Evolutionary conservation across 2,888 invertebrate genomes (phyloP).

Genomic region (Lithodes maja): DNA sequence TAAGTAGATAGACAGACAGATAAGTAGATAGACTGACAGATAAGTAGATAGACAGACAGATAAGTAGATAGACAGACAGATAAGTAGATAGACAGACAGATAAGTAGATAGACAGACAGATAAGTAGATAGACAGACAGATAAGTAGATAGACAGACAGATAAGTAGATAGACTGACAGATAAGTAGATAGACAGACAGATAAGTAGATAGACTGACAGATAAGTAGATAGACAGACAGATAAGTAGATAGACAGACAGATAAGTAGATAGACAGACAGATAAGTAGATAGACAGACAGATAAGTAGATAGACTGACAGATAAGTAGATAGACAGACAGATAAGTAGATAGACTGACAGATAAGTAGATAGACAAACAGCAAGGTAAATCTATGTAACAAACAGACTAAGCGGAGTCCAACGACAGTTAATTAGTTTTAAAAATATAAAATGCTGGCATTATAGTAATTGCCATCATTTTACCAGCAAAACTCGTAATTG

Average conservation of each 20-base stretch:
- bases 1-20: neutral
- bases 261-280: neutral
- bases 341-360: neutral
- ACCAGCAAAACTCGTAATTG: no score
- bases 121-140: neutral
- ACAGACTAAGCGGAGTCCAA: no score
- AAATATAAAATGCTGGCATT: no score
- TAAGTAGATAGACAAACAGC: neutral
- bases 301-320: neutral
- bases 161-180: no score
- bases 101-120: slow-evolving; percentile 11
- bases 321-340: slow-evolving; percentile 11
- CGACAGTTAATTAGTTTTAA: no score
- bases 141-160: slow-evolving; percentile 11
- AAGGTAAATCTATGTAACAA: no score
- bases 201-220: slow-evolving; percentile 5
- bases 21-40: slow-evolving; percentile 5
- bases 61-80: slow-evolving; percentile 11
- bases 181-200: neutral
- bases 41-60: neutral
- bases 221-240: neutral
- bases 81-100: neutral
- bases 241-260: slow-evolving; percentile 11
- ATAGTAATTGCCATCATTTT: no score
- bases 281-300: slow-evolving; percentile 11